phyloP scores from a whole-genome alignment of 1,140 invertebrate species.

The Saxidomus purpurata region DNA sequence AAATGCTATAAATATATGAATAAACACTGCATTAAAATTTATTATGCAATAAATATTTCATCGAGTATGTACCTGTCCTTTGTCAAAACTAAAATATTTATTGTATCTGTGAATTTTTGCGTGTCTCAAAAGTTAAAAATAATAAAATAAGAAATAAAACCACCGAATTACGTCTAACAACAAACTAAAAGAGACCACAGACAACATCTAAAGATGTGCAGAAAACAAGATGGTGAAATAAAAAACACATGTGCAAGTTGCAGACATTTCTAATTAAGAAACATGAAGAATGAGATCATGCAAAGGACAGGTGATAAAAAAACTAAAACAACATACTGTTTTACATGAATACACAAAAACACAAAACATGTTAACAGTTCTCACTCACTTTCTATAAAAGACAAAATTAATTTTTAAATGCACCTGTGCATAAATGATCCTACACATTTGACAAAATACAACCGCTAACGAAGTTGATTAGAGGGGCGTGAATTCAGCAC shows the following conservation, averaged over 20 bases:
- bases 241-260: constrained; percentile 8
- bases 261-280: constrained; percentile 14
- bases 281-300: neutral
- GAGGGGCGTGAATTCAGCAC: too few relatives aligned
- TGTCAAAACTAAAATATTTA: neutral
- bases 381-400: too few relatives aligned
- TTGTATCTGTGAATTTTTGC: too few relatives aligned
- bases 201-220: neutral
- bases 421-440: too few relatives aligned
- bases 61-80: neutral
- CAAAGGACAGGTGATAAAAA: constrained; percentile 37
- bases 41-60: neutral
- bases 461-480: too few relatives aligned
- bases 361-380: too few relatives aligned
- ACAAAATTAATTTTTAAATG: too few relatives aligned
- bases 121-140: too few relatives aligned
- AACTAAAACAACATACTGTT: too few relatives aligned
- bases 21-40: neutral
- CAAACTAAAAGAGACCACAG: neutral
- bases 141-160: neutral
- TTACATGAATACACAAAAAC: too few relatives aligned
- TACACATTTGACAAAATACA: too few relatives aligned
- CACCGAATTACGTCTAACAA: neutral
- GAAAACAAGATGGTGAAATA: neutral
- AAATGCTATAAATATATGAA: neutral